phyloP scores from a whole-genome alignment of 2,888 invertebrate species.

The Drosophila pullipes region DNA sequence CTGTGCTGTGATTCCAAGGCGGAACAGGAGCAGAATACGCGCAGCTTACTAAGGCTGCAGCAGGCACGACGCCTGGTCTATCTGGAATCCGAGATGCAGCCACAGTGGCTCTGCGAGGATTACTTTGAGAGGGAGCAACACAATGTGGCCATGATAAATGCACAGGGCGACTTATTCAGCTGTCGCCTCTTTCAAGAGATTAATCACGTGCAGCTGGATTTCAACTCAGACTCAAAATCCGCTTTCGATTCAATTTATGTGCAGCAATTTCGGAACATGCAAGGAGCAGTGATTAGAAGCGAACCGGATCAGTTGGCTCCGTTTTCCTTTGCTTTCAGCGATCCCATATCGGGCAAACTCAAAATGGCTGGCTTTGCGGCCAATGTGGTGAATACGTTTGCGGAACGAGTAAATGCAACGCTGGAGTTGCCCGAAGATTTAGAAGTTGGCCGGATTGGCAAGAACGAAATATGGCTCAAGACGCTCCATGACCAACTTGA shows the following conservation, averaged over 20 bases:
- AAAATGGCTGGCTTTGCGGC: neutral
- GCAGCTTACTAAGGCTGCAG: neutral
- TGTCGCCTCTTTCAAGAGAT: constrained; percentile 1
- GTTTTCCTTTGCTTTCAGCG: too few relatives aligned
- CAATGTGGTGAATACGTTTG: neutral
- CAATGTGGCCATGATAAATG: constrained; percentile 1
- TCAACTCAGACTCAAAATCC: neutral
- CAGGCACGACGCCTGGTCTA: constrained; percentile 1
- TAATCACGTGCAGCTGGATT: neutral
- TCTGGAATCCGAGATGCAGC: neutral
- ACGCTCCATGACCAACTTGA: constrained; percentile 34
- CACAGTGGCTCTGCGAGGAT: neutral
- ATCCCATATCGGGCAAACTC: neutral
- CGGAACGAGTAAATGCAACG: neutral
- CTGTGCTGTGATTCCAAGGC: constrained; percentile 1
- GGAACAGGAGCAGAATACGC: neutral
- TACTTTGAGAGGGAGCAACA: constrained; percentile 4
- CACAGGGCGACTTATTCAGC: neutral
- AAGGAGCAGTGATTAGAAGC: constrained; percentile 1
- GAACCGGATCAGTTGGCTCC: neutral
- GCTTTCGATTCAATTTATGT: neutral
- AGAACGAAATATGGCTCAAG: constrained; percentile 5
- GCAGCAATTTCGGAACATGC: constrained; percentile 4
- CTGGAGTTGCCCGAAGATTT: constrained; percentile 21
- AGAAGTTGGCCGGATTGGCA: neutral